These are phyloP conservation scores for Dasypolia templi DNA, from an alignment of 2,888 invertebrate genomes.

Conservation along the genomic window DNA sequence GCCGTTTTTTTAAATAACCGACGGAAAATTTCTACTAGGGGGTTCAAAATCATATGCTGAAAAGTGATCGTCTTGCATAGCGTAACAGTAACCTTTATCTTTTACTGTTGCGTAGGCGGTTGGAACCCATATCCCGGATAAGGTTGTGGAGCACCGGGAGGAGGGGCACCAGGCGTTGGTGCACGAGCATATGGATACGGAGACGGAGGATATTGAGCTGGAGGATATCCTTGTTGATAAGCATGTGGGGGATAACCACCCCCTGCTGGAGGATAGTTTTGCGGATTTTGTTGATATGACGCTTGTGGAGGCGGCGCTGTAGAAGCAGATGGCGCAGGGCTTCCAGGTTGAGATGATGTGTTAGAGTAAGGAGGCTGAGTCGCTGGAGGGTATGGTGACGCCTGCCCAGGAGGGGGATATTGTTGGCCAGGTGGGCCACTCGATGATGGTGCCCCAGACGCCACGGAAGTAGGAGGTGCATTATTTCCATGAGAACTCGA, in stretches of 20 bases:
- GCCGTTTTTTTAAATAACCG: too few species aligned
- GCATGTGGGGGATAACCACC: constrained; percentile 89
- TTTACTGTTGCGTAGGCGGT: constrained; percentile 92
- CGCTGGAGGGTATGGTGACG: constrained; percentile 92
- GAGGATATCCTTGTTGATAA: constrained; percentile 89
- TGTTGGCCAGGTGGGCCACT: constrained; percentile 91
- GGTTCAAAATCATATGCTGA: too few species aligned
- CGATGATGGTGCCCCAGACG: constrained; percentile 88
- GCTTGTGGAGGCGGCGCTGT: constrained; percentile 90
- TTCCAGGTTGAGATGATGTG: constrained; percentile 89
- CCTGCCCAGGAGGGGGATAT: constrained; percentile 91
- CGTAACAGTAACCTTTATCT: constrained; percentile 29
- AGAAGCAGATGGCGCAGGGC: constrained; percentile 87
- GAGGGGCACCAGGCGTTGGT: constrained; percentile 92
- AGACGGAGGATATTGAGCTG: constrained; percentile 90
- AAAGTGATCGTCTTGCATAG: not conserved
- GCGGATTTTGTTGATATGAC: constrained; percentile 90
- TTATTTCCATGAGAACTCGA: constrained; percentile 90
- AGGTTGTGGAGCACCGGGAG: constrained; percentile 93
- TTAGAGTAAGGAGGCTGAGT: constrained; percentile 91
- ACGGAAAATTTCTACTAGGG: too few species aligned
- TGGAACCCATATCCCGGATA: constrained; percentile 95
- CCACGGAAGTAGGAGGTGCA: constrained; percentile 86
- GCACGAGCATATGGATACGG: constrained; percentile 91
- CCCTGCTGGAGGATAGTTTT: constrained; percentile 85